Conservation (phyloP, 2,113 vertebrate species). For the Tor tambroides region DNA sequence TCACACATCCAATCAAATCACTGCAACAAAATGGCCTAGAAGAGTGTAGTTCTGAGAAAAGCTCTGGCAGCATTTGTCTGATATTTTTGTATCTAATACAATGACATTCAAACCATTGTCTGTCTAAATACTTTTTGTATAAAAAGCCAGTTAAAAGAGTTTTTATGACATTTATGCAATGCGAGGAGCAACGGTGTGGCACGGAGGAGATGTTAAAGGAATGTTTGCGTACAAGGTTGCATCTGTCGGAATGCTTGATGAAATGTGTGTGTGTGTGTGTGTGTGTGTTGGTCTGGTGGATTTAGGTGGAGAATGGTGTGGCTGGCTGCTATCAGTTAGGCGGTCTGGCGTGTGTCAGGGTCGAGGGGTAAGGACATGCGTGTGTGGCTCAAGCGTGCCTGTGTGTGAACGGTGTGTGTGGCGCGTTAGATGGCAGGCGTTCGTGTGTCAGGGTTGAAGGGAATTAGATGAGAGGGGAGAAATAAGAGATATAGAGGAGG, state of each 20-base stretch:
- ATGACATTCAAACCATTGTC: too few relatives aligned
- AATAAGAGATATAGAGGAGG: constrained; percentile 51
- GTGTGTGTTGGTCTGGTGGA: neutral
- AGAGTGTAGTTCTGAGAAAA: too few relatives aligned
- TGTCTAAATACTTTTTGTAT: neutral
- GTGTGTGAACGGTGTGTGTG: constrained; percentile 45
- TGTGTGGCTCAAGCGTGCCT: neutral
- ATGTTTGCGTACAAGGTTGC: constrained; percentile 75
- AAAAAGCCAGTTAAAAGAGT: neutral
- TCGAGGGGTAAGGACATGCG: constrained; percentile 48
- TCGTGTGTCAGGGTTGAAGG: constrained; percentile 77
- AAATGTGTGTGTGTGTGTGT: constrained; percentile 27
- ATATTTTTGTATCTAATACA: too few relatives aligned
- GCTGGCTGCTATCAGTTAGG: constrained; percentile 36
- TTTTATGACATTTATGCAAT: neutral
- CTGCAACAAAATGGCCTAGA: too few relatives aligned
- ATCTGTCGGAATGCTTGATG: constrained; percentile 57
- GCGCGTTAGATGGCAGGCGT: constrained; percentile 20
- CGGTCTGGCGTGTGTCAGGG: constrained; percentile 54
- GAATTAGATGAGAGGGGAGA: constrained; percentile 63
- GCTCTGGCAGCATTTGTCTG: too few relatives aligned
- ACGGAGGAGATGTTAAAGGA: constrained; percentile 60
- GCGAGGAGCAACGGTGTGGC: neutral
- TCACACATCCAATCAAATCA: too few relatives aligned
- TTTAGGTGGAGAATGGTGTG: constrained; percentile 20